Evolutionary conservation across 2,888 invertebrate genomes (phyloP).

Genomic region (Chrysolina americana): DNA sequence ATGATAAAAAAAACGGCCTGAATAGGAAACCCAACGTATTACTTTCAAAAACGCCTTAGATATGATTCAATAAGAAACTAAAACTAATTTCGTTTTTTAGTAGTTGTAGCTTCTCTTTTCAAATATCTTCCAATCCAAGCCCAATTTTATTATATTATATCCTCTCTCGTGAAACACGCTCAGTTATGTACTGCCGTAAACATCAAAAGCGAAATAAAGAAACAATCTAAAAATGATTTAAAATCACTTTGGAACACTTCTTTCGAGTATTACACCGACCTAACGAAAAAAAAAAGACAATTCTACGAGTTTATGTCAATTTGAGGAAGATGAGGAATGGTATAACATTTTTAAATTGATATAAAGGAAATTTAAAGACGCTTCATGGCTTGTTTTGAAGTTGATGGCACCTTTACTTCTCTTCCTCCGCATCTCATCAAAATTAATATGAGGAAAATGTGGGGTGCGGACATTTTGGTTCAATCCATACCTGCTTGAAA

Average conservation of each 20-base stretch:
- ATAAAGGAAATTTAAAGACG: neutral
- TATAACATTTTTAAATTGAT: constrained; percentile 13
- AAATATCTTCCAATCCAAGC: neutral
- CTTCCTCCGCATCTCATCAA: neutral
- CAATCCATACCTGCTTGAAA: too few species aligned
- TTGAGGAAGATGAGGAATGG: constrained; percentile 6
- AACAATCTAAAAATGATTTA: constrained; percentile 14
- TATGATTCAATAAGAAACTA: too few species aligned
- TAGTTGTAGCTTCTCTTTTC: neutral
- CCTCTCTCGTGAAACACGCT: neutral
- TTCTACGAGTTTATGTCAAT: constrained; percentile 14
- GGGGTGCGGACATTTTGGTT: neutral
- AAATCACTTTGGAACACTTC: constrained; percentile 26
- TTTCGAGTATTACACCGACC: constrained; percentile 14
- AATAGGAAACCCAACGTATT: too few species aligned
- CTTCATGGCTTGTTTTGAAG: neutral
- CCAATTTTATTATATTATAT: neutral
- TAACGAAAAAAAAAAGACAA: constrained; percentile 28
- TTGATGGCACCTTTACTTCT: neutral
- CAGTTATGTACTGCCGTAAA: neutral
- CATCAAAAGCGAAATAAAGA: constrained; percentile 20
- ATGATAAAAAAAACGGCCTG: too few species aligned
- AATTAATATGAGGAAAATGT: neutral
- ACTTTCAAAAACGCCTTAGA: too few species aligned
- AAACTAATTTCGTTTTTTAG: too few species aligned